These are phyloP conservation scores for Halichoeres trimaculatus DNA, from an alignment of 2,113 vertebrate genomes.

Conservation along the genomic window DNA sequence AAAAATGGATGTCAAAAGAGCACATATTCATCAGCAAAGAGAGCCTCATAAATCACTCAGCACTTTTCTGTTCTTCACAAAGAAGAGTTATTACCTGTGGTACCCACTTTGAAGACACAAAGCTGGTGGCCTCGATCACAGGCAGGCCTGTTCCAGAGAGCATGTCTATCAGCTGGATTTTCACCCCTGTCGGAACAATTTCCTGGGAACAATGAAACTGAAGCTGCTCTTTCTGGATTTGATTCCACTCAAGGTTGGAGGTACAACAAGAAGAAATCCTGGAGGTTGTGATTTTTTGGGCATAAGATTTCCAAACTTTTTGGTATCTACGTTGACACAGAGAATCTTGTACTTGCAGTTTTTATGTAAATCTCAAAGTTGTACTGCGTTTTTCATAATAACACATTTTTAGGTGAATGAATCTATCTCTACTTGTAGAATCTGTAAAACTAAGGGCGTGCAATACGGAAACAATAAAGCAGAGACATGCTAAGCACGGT, in stretches of 20 bases:
- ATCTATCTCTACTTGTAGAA: conserved; percentile 35
- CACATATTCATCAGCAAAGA: conserved; percentile 47
- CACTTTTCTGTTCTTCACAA: conserved; percentile 48
- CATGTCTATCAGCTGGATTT: conserved; percentile 93
- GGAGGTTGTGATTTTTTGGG: conserved; percentile 5
- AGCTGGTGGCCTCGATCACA: conserved; percentile 94
- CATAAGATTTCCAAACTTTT: background rate
- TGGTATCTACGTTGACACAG: conserved; percentile 24
- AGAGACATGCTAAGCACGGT: conserved; percentile 50
- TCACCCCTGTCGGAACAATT: conserved; percentile 90
- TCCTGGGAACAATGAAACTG: conserved; percentile 80
- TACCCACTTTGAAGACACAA: conserved; percentile 96
- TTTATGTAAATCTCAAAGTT: background rate
- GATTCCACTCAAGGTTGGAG: conserved; percentile 41
- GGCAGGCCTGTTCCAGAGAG: conserved; percentile 92
- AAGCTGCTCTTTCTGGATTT: conserved; percentile 55
- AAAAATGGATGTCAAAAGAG: conserved; percentile 24
- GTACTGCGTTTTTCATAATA: conserved; percentile 14
- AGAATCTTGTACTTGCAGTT: background rate
- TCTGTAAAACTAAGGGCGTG: conserved; percentile 38
- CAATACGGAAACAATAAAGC: conserved; percentile 63
- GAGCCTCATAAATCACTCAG: conserved; percentile 72
- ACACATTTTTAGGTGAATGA: conserved; percentile 25
- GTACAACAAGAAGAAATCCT: conserved; percentile 28
- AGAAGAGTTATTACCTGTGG: conserved; percentile 89